These are phyloP conservation scores for Fragum fragum DNA, from an alignment of 2,888 invertebrate genomes.

Conservation along the genomic window DNA sequence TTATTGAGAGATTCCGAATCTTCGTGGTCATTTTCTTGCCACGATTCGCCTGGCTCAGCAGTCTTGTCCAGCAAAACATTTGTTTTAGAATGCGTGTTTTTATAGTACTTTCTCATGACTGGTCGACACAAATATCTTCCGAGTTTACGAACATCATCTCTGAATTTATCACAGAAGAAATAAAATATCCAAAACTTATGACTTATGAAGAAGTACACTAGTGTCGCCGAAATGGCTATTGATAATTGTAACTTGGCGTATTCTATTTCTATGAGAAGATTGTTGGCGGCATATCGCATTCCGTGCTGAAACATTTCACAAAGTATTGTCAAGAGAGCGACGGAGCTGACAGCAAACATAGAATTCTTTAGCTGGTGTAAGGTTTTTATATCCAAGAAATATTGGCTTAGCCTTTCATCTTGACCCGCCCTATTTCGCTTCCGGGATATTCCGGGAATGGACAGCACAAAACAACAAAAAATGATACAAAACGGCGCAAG, in stretches of 20 bases:
- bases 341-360: constrained; percentile 40
- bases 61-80: constrained; percentile 31
- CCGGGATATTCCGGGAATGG: constrained; percentile 35
- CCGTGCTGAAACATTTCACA: constrained; percentile 49
- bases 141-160: constrained; percentile 60
- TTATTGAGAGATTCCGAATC: constrained; percentile 2
- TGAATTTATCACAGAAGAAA: constrained; percentile 72
- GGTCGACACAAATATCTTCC: constrained; percentile 38
- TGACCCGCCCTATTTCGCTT: constrained; percentile 44
- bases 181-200: constrained; percentile 78
- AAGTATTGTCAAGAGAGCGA: constrained; percentile 29
- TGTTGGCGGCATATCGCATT: constrained; percentile 26
- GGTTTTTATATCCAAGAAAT: constrained; percentile 78
- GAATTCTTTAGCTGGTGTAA: constrained; percentile 70
- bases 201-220: constrained; percentile 73
- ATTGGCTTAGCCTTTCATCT: constrained; percentile 73
- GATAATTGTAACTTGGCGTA: constrained; percentile 49
- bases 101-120: constrained; percentile 25
- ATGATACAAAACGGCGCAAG: constrained; percentile 79
- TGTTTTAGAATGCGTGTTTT: constrained; percentile 32
- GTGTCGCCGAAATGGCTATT: constrained; percentile 57
- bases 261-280: constrained; percentile 38
- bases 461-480: constrained; percentile 70
- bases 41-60: constrained; percentile 35
- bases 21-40: constrained; percentile 36